Evolutionary conservation across 2,113 vertebrate species (phyloP).

Genomic region (Halcyon malimbica): DNA sequence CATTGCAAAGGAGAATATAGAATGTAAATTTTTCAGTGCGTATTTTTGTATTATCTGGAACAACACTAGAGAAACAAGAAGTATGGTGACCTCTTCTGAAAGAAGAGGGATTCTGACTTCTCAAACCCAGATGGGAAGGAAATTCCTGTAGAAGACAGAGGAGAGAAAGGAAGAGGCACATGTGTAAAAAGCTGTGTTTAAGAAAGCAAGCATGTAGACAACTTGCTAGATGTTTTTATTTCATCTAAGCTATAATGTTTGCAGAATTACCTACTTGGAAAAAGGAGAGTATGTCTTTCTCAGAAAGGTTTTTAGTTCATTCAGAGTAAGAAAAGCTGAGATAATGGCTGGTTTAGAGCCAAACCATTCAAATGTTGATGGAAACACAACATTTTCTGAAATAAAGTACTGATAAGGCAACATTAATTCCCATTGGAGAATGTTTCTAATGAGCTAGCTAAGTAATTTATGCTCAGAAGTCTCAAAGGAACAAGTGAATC

Average conservation of each 20-base stretch:
- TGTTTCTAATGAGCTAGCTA: neutral
- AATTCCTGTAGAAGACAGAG: neutral
- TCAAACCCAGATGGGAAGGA: neutral
- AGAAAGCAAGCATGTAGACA: neutral
- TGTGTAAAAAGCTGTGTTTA: neutral
- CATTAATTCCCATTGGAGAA: neutral
- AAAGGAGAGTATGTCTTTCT: neutral
- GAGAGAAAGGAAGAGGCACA: neutral
- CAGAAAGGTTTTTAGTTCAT: constrained; percentile 26
- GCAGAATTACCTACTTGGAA: neutral
- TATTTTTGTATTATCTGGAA: neutral
- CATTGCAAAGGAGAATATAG: neutral
- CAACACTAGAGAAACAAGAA: neutral
- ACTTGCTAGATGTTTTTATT: neutral
- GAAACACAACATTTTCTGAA: constrained; percentile 35
- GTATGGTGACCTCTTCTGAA: neutral
- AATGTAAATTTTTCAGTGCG: neutral
- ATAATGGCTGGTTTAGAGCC: constrained; percentile 32
- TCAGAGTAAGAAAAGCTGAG: constrained; percentile 15
- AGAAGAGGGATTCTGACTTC: neutral
- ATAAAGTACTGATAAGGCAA: constrained; percentile 32
- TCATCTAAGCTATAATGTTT: neutral
- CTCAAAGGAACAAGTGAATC: neutral
- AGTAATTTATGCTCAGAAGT: neutral
- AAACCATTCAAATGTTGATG: neutral